These are phyloP conservation scores for Pseudobourletiella spinata DNA, from an alignment of 1,140 invertebrate genomes.

Conservation along the genomic window DNA sequence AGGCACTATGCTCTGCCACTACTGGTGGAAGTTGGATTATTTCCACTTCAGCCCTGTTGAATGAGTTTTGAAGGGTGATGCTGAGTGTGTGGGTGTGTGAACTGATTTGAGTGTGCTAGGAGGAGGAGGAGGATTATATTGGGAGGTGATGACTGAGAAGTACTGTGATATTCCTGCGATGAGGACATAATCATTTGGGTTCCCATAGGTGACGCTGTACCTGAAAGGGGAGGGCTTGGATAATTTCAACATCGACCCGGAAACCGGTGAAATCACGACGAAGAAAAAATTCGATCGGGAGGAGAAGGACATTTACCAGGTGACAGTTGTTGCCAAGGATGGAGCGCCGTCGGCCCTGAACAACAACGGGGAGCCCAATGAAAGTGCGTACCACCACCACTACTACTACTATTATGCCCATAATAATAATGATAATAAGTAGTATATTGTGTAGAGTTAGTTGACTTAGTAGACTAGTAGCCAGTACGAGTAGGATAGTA, in stretches of 20 bases:
- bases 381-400: conserved; percentile 30
- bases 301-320: conserved; percentile 62
- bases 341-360: conserved; percentile 70
- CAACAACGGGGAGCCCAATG: conserved; percentile 43
- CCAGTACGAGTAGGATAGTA: not conserved
- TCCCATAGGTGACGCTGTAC: conserved; percentile 56
- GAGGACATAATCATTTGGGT: not conserved
- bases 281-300: conserved; percentile 69
- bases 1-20: too few species aligned
- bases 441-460: too few species aligned
- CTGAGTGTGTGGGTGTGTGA: too few species aligned
- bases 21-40: too few species aligned
- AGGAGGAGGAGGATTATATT: not conserved
- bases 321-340: conserved; percentile 74
- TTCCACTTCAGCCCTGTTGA: too few species aligned
- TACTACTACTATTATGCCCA: too few species aligned
- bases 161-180: not conserved
- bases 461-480: too few species aligned
- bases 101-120: not conserved
- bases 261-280: conserved; percentile 78
- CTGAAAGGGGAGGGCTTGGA: conserved; percentile 55
- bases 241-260: conserved; percentile 63
- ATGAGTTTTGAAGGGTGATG: too few species aligned
- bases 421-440: too few species aligned
- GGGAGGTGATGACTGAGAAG: not conserved